phyloP scores from a whole-genome alignment of 2,113 vertebrate genomes.

The Scatophagus argus region DNA sequence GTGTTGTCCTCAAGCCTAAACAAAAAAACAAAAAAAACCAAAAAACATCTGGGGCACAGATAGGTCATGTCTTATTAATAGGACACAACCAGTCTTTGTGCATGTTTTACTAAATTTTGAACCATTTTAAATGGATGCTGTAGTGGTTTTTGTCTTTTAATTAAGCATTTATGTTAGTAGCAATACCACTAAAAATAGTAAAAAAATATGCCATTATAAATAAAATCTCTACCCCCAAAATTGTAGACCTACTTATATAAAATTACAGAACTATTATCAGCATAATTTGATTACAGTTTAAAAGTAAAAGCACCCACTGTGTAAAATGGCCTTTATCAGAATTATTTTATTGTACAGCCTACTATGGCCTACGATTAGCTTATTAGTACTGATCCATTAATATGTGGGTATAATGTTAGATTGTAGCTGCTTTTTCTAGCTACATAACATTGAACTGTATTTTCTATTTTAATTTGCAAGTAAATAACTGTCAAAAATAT shows the following conservation, averaged over 20 bases:
- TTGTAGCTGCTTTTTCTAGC: not conserved
- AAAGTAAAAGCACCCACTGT: not conserved
- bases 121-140: conserved; percentile 8
- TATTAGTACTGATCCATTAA: not conserved
- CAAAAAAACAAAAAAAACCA: conserved; percentile 11
- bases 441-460: not conserved
- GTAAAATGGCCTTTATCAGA: not conserved
- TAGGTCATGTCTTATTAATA: not conserved
- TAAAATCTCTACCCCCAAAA: not conserved
- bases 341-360: not conserved
- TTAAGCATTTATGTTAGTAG: not conserved
- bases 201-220: not conserved
- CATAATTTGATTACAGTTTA: not conserved
- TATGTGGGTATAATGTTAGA: not conserved
- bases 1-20: conserved; percentile 12
- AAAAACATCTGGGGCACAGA: conserved; percentile 4
- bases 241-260: too few species aligned
- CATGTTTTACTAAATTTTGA: not conserved
- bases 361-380: not conserved
- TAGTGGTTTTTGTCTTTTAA: not conserved
- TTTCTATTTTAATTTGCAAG: not conserved
- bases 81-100: not conserved
- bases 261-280: not conserved
- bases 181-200: not conserved
- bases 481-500: not conserved